Evolutionary conservation across 2,797 vertebrate genomes (phyloP), one percentile per base, ranked within the genome.

Genomic region (Sphenodon punctatus): DNA sequence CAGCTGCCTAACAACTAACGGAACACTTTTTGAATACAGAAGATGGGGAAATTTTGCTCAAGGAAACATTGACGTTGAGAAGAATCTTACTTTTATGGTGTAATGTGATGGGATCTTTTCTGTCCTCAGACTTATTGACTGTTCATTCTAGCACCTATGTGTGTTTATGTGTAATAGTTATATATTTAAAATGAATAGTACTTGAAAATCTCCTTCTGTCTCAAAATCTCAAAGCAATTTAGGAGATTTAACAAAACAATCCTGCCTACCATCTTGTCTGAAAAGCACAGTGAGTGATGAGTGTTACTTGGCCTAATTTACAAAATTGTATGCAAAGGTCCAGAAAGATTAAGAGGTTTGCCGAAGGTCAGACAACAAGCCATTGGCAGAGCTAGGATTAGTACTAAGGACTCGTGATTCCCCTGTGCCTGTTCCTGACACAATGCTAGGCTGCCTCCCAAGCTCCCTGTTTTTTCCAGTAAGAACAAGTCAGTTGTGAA

Each of bases 231-330:
- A 84, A 23, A 65, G 5, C 1, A 39, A 3, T 73, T 85, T 7
- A 58, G 71, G 61, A 75, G 48, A 20, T 84, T 67, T 55, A 13
- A 17, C 80, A 4, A 20, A 73, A 42, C 69, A 59, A 76, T 51
- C 32, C 36, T 39, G 19, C n/a, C 22, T 30, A 22, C 15, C 38
- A 60, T 60, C 36, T 9, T 38, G 38, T 59, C 60, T 60, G 11
- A 60, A 58, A 25, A 38, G 19, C 9, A 15, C 22, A 49, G n/a
- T 34, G 61, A 39, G 38, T 30, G 25, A 64, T 65, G 36, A 45
- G 41, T 48, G 4, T 59, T 38, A 1, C 39, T 78, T 5, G 82
- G 4, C 74, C 41, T 78, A 59, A 49, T 34, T 30, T 23, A 41
- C 67, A 74, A 30, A 41, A 65, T 72, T 7, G 4, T 59, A 67